Evolutionary conservation across 2,888 invertebrate species (phyloP).

Genomic region (Digitonthophagus gazella): DNA sequence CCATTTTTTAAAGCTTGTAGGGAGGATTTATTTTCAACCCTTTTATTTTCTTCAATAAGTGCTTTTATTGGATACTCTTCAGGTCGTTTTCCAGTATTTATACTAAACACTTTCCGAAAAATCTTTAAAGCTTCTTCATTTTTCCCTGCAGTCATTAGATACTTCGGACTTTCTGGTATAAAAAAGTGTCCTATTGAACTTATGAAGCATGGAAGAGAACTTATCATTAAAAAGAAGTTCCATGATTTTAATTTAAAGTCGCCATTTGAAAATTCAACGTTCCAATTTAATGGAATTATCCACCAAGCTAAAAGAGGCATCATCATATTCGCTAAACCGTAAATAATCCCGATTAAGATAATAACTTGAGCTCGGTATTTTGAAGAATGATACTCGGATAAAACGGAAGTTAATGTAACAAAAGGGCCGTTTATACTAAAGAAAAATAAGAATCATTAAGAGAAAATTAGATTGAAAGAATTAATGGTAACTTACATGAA

Average conservation of each 20-base stretch:
- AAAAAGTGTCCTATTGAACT: slow-evolving; percentile 61
- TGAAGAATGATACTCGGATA: slow-evolving; percentile 71
- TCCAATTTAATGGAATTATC: slow-evolving; percentile 63
- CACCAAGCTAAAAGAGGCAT: slow-evolving; percentile 71
- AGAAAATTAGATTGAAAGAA: not conserved
- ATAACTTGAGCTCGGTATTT: slow-evolving; percentile 65
- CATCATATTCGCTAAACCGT: slow-evolving; percentile 61
- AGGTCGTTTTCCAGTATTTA: slow-evolving; percentile 63
- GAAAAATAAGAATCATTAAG: no score
- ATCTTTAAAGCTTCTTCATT: slow-evolving; percentile 65
- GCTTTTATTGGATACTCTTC: slow-evolving; percentile 59
- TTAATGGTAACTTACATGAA: slow-evolving; percentile 61
- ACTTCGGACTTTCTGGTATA: slow-evolving; percentile 78
- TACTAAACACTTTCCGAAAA: slow-evolving; percentile 62
- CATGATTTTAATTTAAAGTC: slow-evolving; percentile 57
- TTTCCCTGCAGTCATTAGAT: slow-evolving; percentile 67
- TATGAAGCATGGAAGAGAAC: slow-evolving; percentile 64
- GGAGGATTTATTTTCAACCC: slow-evolving; percentile 38
- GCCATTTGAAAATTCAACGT: slow-evolving; percentile 50
- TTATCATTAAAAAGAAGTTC: slow-evolving; percentile 61
- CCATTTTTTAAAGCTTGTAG: slow-evolving; percentile 59
- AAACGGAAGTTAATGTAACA: slow-evolving; percentile 68
- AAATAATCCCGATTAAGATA: slow-evolving; percentile 65
- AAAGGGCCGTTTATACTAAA: slow-evolving; percentile 68
- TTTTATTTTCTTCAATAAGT: slow-evolving; percentile 40